These are phyloP conservation scores for Tetrax tetrax DNA, from an alignment of 2,113 vertebrate species.

Conservation along the genomic window DNA sequence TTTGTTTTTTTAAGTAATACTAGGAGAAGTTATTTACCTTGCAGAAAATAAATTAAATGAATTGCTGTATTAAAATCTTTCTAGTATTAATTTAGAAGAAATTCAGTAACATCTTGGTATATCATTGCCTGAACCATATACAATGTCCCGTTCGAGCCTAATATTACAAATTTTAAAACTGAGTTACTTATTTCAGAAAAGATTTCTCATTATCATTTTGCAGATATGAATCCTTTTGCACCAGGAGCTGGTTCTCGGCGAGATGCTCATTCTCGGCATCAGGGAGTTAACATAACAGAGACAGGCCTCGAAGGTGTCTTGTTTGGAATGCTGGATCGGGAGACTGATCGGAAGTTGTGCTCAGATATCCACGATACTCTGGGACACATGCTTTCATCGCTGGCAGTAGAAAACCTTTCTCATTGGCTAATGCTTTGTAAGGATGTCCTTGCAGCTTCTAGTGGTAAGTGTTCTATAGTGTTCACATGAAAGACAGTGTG, in stretches of 20 bases:
- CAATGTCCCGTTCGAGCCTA: not conserved
- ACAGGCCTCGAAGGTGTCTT: conserved; percentile 95
- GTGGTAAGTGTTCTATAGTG: conserved; percentile 78
- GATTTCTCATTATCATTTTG: conserved; percentile 19
- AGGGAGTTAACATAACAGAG: conserved; percentile 94
- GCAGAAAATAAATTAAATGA: not conserved
- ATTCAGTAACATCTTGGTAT: not conserved
- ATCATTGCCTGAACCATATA: not conserved
- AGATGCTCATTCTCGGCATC: conserved; percentile 73
- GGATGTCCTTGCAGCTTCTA: conserved; percentile 95
- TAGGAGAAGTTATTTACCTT: not conserved
- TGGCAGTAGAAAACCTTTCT: conserved; percentile 94
- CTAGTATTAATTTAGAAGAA: not conserved
- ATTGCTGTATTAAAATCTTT: not conserved
- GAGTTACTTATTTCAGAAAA: not conserved
- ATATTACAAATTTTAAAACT: not conserved
- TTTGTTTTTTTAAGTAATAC: not conserved
- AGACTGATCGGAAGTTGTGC: conserved; percentile 95
- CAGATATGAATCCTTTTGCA: conserved; percentile 74
- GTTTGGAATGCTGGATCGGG: conserved; percentile 97
- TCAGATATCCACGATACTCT: conserved; percentile 97
- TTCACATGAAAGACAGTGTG: not conserved
- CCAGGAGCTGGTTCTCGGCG: conserved; percentile 72
- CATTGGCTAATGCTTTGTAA: conserved; percentile 99
- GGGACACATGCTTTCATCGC: conserved; percentile 96